Percentiles rank a stretch among this genome's conserved stretches.
These are phyloP conservation scores for Tiphia femorata DNA, from an alignment of 2,888 invertebrate species.

Conservation along the genomic window DNA sequence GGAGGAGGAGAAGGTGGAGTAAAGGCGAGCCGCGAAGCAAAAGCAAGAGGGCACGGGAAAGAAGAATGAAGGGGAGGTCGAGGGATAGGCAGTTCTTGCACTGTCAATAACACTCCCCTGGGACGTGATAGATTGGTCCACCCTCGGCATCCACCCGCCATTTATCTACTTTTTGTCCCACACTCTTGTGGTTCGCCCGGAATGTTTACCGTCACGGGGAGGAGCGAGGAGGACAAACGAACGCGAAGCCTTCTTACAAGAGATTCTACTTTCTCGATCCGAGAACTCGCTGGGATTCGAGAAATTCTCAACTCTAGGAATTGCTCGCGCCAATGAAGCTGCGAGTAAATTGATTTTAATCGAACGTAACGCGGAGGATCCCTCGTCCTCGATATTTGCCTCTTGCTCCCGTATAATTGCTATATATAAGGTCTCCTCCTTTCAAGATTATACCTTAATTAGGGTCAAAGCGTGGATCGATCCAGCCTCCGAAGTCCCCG, in stretches of 20 bases:
- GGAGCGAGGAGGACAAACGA: slow-evolving; percentile 20
- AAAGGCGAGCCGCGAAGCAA: slow-evolving; percentile 9
- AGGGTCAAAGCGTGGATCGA: too few species aligned
- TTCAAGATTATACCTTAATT: too few species aligned
- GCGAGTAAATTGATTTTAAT: too few species aligned
- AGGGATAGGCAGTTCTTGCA: slow-evolving; percentile 62
- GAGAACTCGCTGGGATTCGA: too few species aligned
- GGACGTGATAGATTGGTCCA: slow-evolving; percentile 66
- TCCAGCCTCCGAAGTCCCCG: too few species aligned
- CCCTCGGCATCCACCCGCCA: slow-evolving; percentile 62
- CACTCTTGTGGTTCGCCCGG: slow-evolving; percentile 58
- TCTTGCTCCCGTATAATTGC: too few species aligned
- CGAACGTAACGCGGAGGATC: too few species aligned
- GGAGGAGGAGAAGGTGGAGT: slow-evolving; percentile 20
- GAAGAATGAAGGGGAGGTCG: slow-evolving; percentile 25
- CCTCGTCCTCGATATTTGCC: too few species aligned
- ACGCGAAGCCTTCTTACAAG: background rate
- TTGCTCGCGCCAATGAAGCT: too few species aligned
- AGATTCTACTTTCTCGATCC: background rate
- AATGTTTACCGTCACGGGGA: slow-evolving; percentile 56
- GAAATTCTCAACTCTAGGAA: background rate
- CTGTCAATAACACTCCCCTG: slow-evolving; percentile 65
- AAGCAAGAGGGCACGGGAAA: slow-evolving; percentile 5
- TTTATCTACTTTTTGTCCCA: slow-evolving; percentile 67
- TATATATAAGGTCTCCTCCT: too few species aligned